phyloP scores from a whole-genome alignment of 64 coral and sea anemone genomes.

The Stichodactyla helianthus region DNA sequence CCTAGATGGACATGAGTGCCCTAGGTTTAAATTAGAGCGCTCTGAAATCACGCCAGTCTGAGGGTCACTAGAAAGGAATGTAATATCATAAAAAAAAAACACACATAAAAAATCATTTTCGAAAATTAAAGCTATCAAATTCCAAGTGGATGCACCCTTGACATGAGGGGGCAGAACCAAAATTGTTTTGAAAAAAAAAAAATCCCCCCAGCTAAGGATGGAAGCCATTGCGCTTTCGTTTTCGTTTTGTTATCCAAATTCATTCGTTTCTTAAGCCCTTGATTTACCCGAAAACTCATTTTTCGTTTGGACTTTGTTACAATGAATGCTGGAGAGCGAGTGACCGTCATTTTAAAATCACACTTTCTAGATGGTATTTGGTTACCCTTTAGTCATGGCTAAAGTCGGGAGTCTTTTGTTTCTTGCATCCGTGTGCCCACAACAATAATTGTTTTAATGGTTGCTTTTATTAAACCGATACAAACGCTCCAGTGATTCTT shows the following conservation, averaged over 20 bases:
- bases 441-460: slow-evolving; percentile 8
- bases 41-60: slow-evolving; percentile 1
- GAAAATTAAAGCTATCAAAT: slow-evolving; percentile 10
- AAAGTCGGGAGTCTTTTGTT: background rate
- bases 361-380: background rate
- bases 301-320: slow-evolving; percentile 2
- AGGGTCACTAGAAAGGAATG: background rate
- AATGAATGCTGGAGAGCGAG: background rate
- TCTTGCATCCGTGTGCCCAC: background rate
- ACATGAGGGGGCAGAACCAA: background rate
- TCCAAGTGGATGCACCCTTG: background rate
- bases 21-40: background rate
- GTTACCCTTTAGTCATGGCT: background rate
- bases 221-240: background rate
- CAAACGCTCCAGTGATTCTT: slow-evolving; percentile 5
- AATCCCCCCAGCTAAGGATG: background rate
- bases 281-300: background rate
- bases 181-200: background rate
- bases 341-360: background rate
- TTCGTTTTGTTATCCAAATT: background rate
- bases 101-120: background rate
- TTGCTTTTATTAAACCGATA: slow-evolving; percentile 11
- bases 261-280: background rate
- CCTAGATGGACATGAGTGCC: background rate
- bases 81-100: background rate